Evolutionary conservation across 2,113 vertebrate genomes (phyloP).

Genomic region (Perognathus longimembris): DNA sequence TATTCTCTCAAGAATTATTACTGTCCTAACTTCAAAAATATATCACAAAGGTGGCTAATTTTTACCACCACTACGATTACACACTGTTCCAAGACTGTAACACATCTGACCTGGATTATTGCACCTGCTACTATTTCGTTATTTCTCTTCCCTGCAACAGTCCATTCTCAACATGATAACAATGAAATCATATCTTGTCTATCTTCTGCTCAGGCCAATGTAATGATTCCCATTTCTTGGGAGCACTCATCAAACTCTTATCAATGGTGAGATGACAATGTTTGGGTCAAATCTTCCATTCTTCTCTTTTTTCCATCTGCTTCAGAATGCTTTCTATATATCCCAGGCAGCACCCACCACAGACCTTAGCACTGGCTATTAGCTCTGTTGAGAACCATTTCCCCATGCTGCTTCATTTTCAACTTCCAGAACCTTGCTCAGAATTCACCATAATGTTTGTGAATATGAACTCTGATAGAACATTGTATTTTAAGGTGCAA

Average conservation of each 20-base stretch:
- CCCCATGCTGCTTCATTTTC: neutral
- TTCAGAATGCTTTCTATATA: neutral
- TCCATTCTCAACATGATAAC: neutral
- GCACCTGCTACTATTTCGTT: neutral
- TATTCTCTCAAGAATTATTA: neutral
- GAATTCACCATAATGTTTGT: neutral
- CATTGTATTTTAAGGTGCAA: neutral
- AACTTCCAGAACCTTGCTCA: neutral
- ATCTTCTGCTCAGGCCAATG: neutral
- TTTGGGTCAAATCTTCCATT: neutral
- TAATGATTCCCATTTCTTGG: neutral
- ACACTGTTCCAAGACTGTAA: neutral
- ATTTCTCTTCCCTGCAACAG: neutral
- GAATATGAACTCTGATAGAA: neutral
- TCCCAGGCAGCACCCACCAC: rapidly evolving
- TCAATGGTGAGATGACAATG: neutral
- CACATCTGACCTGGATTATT: neutral
- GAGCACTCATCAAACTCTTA: neutral
- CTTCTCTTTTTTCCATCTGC: neutral
- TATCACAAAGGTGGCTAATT: neutral
- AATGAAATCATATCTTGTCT: neutral
- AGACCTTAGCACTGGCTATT: rapidly evolving
- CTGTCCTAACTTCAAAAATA: neutral
- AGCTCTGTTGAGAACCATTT: neutral
- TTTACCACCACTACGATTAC: neutral